Percentiles rank a stretch among this genome's conserved stretches.
These are phyloP conservation scores for Thunnus thynnus DNA, from an alignment of 2,113 vertebrate species.

Conservation along the genomic window DNA sequence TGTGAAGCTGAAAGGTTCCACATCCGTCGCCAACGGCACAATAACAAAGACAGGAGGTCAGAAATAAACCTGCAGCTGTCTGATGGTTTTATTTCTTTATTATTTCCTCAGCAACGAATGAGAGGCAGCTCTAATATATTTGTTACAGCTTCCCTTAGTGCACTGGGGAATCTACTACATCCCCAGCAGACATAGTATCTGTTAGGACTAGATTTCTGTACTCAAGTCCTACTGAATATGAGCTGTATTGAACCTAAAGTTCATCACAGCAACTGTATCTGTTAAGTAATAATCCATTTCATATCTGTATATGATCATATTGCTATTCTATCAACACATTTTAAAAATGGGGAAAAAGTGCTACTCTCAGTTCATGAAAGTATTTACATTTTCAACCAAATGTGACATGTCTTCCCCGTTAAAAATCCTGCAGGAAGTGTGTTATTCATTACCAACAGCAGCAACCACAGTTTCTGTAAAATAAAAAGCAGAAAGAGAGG, in stretches of 20 bases:
- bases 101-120: conserved; percentile 32
- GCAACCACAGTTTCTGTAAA: no score
- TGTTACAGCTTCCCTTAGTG: neutral
- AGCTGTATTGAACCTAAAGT: neutral
- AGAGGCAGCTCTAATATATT: neutral
- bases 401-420: no score
- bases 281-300: neutral
- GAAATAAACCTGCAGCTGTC: conserved; percentile 57
- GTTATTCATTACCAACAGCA: no score
- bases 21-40: conserved; percentile 53
- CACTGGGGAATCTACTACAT: neutral
- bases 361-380: neutral
- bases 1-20: conserved; percentile 57
- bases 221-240: neutral
- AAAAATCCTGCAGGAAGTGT: no score
- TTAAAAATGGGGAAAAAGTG: neutral
- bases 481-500: no score
- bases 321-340: neutral
- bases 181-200: neutral
- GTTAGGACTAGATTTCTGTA: neutral
- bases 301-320: neutral
- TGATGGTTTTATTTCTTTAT: conserved; percentile 48
- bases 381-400: no score
- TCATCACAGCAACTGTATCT: neutral
- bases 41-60: conserved; percentile 48